Evolutionary conservation across 2,888 invertebrate genomes (phyloP), one percentile per base, ranked within the genome.

Genomic region (Gnatocerus cornutus): DNA sequence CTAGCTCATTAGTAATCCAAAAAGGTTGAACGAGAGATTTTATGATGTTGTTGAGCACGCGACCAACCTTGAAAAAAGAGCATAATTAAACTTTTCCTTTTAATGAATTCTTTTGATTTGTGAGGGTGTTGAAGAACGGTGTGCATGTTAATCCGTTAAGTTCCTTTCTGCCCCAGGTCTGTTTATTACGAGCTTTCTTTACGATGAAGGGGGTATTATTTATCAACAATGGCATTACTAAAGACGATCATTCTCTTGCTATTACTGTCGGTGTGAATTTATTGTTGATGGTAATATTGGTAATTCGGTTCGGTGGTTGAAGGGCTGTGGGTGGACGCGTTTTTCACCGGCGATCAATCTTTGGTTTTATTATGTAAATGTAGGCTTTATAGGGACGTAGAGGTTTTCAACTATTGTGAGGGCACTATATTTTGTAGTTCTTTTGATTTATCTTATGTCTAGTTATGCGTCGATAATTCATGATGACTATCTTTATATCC

Each of bases 401-500:
- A 10, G 30, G 46, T 46, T 12, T 46, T 12, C 41, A 21, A 21
- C 21, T 21, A 21, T 21, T 21, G 21, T 21, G 21, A 21, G 21
- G 4, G 21, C 21, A 21, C 21, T 21, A 56, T 68, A 71, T 69
- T 69, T 71, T 70, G 68, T 69, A 65, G 56, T 46, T 66, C 39
- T 52, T 39, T 39, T 58, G 45, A 33, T 33, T 55, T 14, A 46
- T 21, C 21, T 21, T 21, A 21, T 4, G 21, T 21, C 21, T 21
- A 21, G 21, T 21, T 21, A 21, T 21, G 21, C 21, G 21, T 21
- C 21, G 21, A 21, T 21, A 21, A 21, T 21, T 21, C 21, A 21
- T 4, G 21, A 21, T 21, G 21, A 21, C 21, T 21, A 21, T 21
- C 21, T 21, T 21, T 21, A 21, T 21, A 21, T 21, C 21, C 21